Evolutionary conservation across 2,113 vertebrate genomes (phyloP).

Genomic region (Theristicus caerulescens): DNA sequence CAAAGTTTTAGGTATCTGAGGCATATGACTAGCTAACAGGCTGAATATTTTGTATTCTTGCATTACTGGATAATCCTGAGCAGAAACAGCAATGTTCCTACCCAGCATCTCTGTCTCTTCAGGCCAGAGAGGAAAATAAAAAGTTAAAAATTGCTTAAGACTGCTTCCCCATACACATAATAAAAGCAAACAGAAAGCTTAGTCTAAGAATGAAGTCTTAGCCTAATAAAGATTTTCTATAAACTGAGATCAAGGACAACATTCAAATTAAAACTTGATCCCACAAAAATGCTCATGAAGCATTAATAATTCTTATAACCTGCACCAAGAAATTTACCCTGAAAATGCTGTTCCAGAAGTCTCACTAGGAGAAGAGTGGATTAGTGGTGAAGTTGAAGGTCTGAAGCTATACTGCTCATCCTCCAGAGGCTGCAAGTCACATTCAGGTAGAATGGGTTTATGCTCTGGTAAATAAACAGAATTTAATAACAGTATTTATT

Average conservation of each 20-base stretch:
- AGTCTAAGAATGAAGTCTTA: neutral
- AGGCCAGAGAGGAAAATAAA: neutral
- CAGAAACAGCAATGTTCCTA: neutral
- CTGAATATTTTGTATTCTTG: neutral
- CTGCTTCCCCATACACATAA: neutral
- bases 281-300: neutral
- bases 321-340: conserved; percentile 56
- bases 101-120: neutral
- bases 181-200: neutral
- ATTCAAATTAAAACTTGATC: neutral
- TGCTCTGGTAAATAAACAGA: conserved; percentile 46
- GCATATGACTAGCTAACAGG: neutral
- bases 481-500: neutral
- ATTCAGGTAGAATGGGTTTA: conserved; percentile 43
- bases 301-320: neutral
- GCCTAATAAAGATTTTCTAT: neutral
- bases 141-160: neutral
- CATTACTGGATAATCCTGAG: neutral
- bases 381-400: conserved; percentile 90
- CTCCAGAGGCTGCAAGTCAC: conserved; percentile 50
- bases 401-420: conserved; percentile 84
- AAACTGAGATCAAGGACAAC: neutral
- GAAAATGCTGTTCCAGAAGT: conserved; percentile 72
- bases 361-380: conserved; percentile 94
- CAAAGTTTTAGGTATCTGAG: neutral